Percentiles rank a stretch among this genome's conserved stretches.
phyloP scores from a whole-genome alignment of 2,888 invertebrate species.

The Sphinx pinastri region DNA sequence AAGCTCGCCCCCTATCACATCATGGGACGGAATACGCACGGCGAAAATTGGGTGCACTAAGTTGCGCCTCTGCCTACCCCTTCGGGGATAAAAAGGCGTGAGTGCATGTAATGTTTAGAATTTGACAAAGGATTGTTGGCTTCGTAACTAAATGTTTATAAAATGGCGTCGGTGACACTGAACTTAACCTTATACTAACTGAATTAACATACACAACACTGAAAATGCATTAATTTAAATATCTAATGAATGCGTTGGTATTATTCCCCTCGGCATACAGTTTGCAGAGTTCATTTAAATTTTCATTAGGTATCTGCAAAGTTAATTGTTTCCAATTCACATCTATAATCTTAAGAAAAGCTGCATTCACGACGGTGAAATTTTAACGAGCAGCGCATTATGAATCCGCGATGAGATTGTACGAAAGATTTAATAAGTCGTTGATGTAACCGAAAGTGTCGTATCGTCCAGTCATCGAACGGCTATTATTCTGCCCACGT shows the following conservation, averaged over 20 bases:
- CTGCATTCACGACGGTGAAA: conserved; percentile 39
- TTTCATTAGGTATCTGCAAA: conserved; percentile 48
- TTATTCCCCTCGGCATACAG: conserved; percentile 56
- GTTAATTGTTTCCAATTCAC: conserved; percentile 43
- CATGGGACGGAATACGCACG: too few relatives aligned
- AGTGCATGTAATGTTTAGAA: too few relatives aligned
- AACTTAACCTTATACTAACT: conserved; percentile 77
- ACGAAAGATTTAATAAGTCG: conserved; percentile 34
- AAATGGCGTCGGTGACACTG: conserved; percentile 70
- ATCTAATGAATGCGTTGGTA: conserved; percentile 61
- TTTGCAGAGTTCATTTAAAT: conserved; percentile 54
- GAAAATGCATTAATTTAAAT: conserved; percentile 77
- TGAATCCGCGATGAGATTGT: conserved; percentile 9
- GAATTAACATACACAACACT: conserved; percentile 81
- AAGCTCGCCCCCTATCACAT: too few relatives aligned
- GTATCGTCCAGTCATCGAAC: conserved; percentile 58
- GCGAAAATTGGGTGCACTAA: too few relatives aligned
- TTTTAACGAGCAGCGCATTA: conserved; percentile 25
- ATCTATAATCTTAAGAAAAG: conserved; percentile 41
- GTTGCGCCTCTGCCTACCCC: too few relatives aligned
- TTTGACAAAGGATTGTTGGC: not conserved
- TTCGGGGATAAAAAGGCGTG: too few relatives aligned
- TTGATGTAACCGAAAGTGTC: conserved; percentile 56
- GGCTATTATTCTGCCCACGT: conserved; percentile 64
- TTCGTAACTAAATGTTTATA: conserved; percentile 46